These are phyloP conservation scores for Drepanosiphum platanoidis DNA, from an alignment of 2,888 invertebrate species.

Conservation along the genomic window DNA sequence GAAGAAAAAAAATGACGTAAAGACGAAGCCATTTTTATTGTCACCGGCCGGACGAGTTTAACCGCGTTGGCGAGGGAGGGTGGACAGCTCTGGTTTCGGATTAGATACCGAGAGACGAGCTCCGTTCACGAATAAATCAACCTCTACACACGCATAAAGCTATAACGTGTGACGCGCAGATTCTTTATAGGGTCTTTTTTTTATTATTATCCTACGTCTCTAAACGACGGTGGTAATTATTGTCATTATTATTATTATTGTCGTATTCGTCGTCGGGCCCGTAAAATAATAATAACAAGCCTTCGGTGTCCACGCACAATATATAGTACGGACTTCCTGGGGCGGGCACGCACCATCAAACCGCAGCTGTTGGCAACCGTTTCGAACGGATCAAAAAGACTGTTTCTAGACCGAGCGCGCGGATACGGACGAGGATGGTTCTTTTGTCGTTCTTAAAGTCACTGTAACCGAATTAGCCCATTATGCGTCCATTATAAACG, in stretches of 20 bases:
- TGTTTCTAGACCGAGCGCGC: neutral
- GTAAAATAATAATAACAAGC: constrained; percentile 35
- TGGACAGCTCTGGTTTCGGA: constrained; percentile 41
- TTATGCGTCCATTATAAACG: neutral
- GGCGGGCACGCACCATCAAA: neutral
- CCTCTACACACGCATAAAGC: neutral
- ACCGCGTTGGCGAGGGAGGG: neutral
- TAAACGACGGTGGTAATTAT: constrained; percentile 25
- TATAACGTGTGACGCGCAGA: neutral
- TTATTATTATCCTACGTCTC: neutral
- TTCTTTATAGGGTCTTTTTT: neutral
- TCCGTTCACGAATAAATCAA: constrained; percentile 22
- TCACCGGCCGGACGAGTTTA: constrained; percentile 33
- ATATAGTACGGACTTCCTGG: neutral
- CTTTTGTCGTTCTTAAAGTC: neutral
- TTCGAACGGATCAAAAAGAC: neutral
- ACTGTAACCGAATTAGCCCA: neutral
- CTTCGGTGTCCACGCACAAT: neutral
- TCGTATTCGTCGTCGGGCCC: neutral
- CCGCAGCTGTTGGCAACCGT: constrained; percentile 23
- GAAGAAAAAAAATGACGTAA: constrained; percentile 17
- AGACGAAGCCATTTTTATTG: constrained; percentile 58
- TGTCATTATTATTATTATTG: constrained; percentile 18
- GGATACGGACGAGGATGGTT: neutral
- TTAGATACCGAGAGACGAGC: constrained; percentile 13